These are phyloP conservation scores for Cheilosia scutellata DNA, from an alignment of 2,888 invertebrate species.

Conservation along the genomic window DNA sequence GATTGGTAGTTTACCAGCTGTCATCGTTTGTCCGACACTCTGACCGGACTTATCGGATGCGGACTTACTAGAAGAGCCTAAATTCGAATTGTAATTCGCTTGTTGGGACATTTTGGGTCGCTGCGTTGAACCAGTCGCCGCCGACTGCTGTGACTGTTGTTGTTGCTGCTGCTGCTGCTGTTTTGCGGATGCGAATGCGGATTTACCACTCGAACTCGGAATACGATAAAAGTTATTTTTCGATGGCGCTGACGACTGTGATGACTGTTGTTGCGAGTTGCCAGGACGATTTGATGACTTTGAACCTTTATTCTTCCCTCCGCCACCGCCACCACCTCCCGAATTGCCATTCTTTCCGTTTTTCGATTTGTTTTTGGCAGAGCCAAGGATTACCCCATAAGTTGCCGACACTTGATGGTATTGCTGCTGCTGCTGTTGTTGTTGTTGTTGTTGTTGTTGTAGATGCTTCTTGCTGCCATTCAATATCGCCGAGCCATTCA, in stretches of 20 bases:
- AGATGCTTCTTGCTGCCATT: conserved; percentile 69
- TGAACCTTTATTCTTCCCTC: conserved; percentile 77
- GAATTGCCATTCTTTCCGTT: conserved; percentile 76
- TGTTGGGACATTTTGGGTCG: conserved; percentile 72
- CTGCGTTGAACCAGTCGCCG: conserved; percentile 52
- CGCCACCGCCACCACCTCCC: conserved; percentile 74
- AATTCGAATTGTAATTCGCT: conserved; percentile 67
- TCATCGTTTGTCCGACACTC: conserved; percentile 73
- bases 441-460: conserved; percentile 28
- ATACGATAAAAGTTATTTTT: conserved; percentile 83
- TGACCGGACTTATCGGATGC: conserved; percentile 68
- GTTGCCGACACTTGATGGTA: conserved; percentile 82
- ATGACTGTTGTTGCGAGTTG: conserved; percentile 56
- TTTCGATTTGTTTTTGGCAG: conserved; percentile 77
- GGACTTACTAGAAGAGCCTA: conserved; percentile 53
- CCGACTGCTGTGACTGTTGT: neutral
- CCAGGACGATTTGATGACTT: conserved; percentile 77
- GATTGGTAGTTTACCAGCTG: conserved; percentile 80
- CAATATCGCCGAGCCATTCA: conserved; percentile 63
- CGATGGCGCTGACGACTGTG: conserved; percentile 65
- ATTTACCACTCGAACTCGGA: conserved; percentile 77
- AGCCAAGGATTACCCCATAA: conserved; percentile 80
- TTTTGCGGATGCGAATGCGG: conserved; percentile 63
- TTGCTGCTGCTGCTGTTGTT: conserved; percentile 75
- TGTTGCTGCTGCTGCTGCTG: conserved; percentile 25